Percentiles rank a stretch among this genome's conserved stretches.
Evolutionary conservation across 2,113 vertebrate genomes (phyloP).

Genomic region (Cyanoramphus novaezelandiae): DNA sequence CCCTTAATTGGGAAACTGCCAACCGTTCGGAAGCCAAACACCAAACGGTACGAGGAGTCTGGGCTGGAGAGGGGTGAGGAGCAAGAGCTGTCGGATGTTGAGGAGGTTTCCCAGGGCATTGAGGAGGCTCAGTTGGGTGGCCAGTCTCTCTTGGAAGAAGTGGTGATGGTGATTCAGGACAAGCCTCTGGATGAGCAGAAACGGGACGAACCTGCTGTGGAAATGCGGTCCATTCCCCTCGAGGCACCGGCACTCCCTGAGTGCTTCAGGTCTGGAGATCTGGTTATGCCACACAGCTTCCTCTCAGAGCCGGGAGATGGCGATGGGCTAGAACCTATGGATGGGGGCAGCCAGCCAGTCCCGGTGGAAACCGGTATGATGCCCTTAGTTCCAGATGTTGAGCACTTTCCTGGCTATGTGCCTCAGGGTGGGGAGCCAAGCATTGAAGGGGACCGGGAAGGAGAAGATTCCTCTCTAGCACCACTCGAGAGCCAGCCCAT

Average conservation of each 20-base stretch:
- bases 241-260: conserved; percentile 59
- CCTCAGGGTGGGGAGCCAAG: conserved; percentile 77
- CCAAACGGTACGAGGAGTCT: conserved; percentile 80
- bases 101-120: conserved; percentile 72
- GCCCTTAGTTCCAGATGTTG: conserved; percentile 72
- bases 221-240: conserved; percentile 46
- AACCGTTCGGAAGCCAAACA: conserved; percentile 79
- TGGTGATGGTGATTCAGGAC: conserved; percentile 80
- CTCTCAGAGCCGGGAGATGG: conserved; percentile 65
- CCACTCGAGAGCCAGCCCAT: conserved; percentile 97
- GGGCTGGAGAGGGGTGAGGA: conserved; percentile 80
- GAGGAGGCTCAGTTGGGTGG: conserved; percentile 69
- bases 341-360: conserved; percentile 71
- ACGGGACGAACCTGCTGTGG: conserved; percentile 34
- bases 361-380: conserved; percentile 79
- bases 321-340: conserved; percentile 80
- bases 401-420: conserved; percentile 83
- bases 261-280: conserved; percentile 67
- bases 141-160: conserved; percentile 78
- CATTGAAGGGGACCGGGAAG: conserved; percentile 82
- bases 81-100: conserved; percentile 73
- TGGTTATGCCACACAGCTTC: conserved; percentile 71
- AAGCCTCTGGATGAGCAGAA: conserved; percentile 69
- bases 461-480: conserved; percentile 90
- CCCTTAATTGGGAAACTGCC: conserved; percentile 95